Evolutionary conservation across 1,140 invertebrate genomes (phyloP), one percentile per base, ranked within the genome.

Genomic region (Pseudomyrmex gracilis): DNA sequence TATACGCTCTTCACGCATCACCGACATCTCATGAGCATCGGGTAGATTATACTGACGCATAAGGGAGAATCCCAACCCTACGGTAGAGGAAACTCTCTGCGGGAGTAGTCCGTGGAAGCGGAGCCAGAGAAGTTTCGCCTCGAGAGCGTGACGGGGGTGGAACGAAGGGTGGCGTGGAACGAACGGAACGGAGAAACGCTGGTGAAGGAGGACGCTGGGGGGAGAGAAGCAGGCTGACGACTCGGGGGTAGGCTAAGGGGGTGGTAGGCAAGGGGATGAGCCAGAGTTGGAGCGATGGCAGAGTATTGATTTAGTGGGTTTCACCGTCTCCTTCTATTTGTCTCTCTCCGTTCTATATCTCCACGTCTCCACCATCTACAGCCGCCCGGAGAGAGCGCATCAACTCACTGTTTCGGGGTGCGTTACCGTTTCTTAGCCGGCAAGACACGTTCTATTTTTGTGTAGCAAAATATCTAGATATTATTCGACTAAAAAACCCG

Each of bases 231-330:
- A 49, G 76, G 66, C 63, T 68, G 58, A 57, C 43, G 83, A 73
- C 53, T 71, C 43, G 68, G 82, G 43, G 82, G 73, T 34, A 73
- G 83, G 86, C 63, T 85, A 87, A 90, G 86, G 87, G 85, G 84
- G 82, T 34, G 34, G 34, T 47, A 60, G 76, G 88, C 85, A 78
- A 76, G 93, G 92, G 93, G 91, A 92, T 92, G 91, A 93, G 90
- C 90, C 90, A 87, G 91, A 93, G 92, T 94, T 91, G 91, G 93
- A 94, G 93, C 93, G 94, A 94, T 94, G 94, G 93, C 93, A 94
- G 94, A 94, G 94, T 94, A 94, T 94, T 94, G 94, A 94, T 94
- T 94, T 94, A 94, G 94, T 94, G 92, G 93, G 92, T 93, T 94
- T 93, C 92, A 91, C 92, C 93, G 90, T 94, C 93, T 94, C 93